phyloP scores from a whole-genome alignment of 1,140 invertebrate species.

The Rhynchophorus ferrugineus region DNA sequence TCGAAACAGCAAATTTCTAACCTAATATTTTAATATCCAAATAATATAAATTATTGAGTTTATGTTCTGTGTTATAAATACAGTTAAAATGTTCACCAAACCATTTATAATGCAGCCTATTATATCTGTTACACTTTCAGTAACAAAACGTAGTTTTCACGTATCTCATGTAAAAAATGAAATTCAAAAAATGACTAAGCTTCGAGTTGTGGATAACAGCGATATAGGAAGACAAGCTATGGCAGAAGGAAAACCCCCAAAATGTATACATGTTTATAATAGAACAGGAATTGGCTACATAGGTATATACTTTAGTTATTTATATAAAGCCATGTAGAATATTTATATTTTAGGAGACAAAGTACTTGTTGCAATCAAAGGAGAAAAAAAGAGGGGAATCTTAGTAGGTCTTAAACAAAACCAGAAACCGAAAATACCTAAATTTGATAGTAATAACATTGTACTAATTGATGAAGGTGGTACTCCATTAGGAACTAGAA shows the following conservation, averaged over 20 bases:
- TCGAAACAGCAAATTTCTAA: too few relatives aligned
- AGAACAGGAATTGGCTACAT: constrained; percentile 58
- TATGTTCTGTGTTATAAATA: too few relatives aligned
- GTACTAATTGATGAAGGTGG: constrained; percentile 94
- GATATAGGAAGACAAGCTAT: constrained; percentile 89
- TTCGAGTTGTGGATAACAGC: constrained; percentile 94
- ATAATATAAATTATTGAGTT: too few relatives aligned
- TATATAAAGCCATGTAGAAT: constrained; percentile 6
- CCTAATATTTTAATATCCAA: too few relatives aligned
- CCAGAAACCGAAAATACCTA: constrained; percentile 76
- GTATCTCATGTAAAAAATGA: constrained; percentile 51
- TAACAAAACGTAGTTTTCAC: constrained; percentile 43
- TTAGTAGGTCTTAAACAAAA: constrained; percentile 86
- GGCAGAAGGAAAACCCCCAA: constrained; percentile 85
- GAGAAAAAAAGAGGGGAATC: constrained; percentile 93
- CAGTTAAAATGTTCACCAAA: neutral
- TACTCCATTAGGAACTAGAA: constrained; percentile 85
- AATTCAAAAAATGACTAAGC: constrained; percentile 63
- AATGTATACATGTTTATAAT: constrained; percentile 84
- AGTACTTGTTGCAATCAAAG: constrained; percentile 92
- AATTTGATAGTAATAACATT: constrained; percentile 94
- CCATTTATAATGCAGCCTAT: neutral
- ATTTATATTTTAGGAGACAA: constrained; percentile 59
- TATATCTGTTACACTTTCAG: too few relatives aligned
- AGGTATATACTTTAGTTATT: constrained; percentile 41